phyloP scores from a whole-genome alignment of 2,888 invertebrate genomes.

The Cinara cedri region DNA sequence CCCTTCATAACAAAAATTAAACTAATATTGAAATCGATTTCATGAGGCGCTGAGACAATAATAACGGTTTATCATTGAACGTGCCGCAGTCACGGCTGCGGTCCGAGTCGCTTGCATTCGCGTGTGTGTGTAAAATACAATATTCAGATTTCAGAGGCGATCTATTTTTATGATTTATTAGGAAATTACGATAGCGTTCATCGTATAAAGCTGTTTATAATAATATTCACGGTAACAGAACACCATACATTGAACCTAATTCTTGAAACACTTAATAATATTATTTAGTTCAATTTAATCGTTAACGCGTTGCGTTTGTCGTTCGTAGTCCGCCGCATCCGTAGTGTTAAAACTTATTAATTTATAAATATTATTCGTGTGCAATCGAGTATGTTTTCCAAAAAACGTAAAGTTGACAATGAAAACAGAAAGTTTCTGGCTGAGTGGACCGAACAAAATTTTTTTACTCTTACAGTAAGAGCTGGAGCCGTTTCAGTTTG shows the following conservation, averaged over 20 bases:
- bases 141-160: slow-evolving; percentile 24
- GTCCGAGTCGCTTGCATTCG: neutral
- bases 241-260: slow-evolving; percentile 28
- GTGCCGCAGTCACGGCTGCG: slow-evolving; percentile 22
- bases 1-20: slow-evolving; percentile 26
- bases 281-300: slow-evolving; percentile 24
- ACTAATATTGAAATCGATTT: slow-evolving; percentile 37
- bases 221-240: slow-evolving; percentile 25
- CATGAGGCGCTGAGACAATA: slow-evolving; percentile 25
- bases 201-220: slow-evolving; percentile 34
- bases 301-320: slow-evolving; percentile 20
- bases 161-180: slow-evolving; percentile 32
- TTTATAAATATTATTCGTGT: slow-evolving; percentile 41
- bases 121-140: slow-evolving; percentile 15
- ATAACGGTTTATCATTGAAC: slow-evolving; percentile 29
- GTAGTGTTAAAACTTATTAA: slow-evolving; percentile 30
- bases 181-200: slow-evolving; percentile 32
- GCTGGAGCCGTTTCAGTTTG: slow-evolving; percentile 20
- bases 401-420: slow-evolving; percentile 18
- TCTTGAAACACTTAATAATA: slow-evolving; percentile 28
- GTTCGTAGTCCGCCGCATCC: neutral
- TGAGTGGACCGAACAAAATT: too few species aligned
- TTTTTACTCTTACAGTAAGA: slow-evolving; percentile 20
- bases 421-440: too few species aligned
- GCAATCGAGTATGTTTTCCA: slow-evolving; percentile 26